Evolutionary conservation across 2,888 invertebrate species (phyloP).

Genomic region (Acanthacorydalis orientalis): DNA sequence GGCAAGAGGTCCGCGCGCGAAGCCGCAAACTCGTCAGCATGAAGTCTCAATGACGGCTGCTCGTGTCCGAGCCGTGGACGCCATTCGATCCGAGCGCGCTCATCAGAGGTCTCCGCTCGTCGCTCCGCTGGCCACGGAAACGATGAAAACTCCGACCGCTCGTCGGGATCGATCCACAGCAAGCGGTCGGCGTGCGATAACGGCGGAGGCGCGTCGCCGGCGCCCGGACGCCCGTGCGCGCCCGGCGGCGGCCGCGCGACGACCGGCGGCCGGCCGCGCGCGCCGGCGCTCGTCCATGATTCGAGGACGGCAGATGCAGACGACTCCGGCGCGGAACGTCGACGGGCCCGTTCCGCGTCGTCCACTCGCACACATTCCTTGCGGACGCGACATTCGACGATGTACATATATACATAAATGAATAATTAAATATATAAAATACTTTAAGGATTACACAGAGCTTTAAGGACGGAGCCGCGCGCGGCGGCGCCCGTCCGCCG

Average conservation of each 20-base stretch:
- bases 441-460: too few relatives aligned
- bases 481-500: too few relatives aligned
- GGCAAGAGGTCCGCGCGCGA: constrained; percentile 66
- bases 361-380: too few relatives aligned
- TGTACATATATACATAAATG: too few relatives aligned
- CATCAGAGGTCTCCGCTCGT: constrained; percentile 19
- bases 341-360: too few relatives aligned
- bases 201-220: constrained; percentile 26
- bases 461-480: too few relatives aligned
- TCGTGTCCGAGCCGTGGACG: constrained; percentile 18
- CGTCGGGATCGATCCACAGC: not conserved
- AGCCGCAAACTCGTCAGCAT: constrained; percentile 64
- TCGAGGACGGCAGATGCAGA: too few relatives aligned
- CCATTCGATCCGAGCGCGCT: constrained; percentile 14
- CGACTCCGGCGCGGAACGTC: too few relatives aligned
- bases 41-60: constrained; percentile 68
- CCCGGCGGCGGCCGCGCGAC: constrained; percentile 14
- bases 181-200: constrained; percentile 9
- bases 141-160: constrained; percentile 17
- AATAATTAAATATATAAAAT: too few relatives aligned
- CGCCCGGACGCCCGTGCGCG: constrained; percentile 17
- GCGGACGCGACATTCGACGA: too few relatives aligned
- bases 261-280: constrained; percentile 19
- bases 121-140: constrained; percentile 27
- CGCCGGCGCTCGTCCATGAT: constrained; percentile 19